Evolutionary conservation across 2,888 invertebrate species (phyloP).

Genomic region (Amorpha juglandis): DNA sequence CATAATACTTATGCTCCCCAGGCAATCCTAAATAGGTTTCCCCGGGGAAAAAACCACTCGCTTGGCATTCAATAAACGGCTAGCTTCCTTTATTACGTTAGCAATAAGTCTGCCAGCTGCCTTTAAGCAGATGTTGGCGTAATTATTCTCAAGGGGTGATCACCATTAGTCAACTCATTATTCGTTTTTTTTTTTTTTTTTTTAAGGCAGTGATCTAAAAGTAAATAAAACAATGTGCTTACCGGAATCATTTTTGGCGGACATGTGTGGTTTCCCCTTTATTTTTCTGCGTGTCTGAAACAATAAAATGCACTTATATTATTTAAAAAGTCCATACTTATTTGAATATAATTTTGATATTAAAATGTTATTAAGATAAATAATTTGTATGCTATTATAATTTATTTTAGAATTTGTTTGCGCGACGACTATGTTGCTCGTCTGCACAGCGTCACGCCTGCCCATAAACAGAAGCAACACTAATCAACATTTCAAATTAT

Average conservation of each 20-base stretch:
- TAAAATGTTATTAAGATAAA: no score
- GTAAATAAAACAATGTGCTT: constrained; percentile 43
- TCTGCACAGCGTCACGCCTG: no score
- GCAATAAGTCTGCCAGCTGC: constrained; percentile 65
- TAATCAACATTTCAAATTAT: no score
- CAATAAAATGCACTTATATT: constrained; percentile 43
- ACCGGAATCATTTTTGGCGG: constrained; percentile 80
- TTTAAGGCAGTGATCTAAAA: no score
- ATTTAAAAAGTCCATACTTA: no score
- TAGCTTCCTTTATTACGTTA: constrained; percentile 62
- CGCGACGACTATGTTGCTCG: no score
- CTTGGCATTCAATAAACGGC: constrained; percentile 55
- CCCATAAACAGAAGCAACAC: no score
- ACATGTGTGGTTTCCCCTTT: constrained; percentile 73
- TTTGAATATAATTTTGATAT: no score
- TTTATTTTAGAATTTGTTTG: no score
- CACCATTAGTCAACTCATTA: constrained; percentile 43
- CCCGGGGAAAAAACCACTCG: constrained; percentile 42
- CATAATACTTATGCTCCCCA: constrained; percentile 24
- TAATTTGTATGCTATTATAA: no score
- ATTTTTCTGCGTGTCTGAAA: constrained; percentile 59
- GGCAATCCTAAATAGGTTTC: constrained; percentile 23
- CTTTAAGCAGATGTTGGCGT: constrained; percentile 57
- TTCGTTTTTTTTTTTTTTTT: no score
- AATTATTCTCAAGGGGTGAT: constrained; percentile 55